Percentiles rank a stretch among this genome's conserved stretches.
These are phyloP conservation scores for Huso huso DNA, from an alignment of 2,797 vertebrate species.

Conservation along the genomic window DNA sequence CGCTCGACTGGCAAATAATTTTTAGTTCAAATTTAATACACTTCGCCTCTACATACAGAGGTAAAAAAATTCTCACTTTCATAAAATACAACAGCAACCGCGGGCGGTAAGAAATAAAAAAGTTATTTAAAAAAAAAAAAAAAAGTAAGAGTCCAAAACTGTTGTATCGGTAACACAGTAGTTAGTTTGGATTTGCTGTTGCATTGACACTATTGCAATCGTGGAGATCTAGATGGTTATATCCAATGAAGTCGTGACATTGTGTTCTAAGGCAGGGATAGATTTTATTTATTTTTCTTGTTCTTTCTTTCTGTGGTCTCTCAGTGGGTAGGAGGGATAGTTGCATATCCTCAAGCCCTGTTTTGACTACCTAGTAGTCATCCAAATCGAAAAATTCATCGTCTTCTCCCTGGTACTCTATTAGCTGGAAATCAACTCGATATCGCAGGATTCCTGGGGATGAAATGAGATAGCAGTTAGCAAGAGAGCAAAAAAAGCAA, in stretches of 20 bases:
- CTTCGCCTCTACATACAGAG: constrained; percentile 83
- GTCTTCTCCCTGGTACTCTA: constrained; percentile 97
- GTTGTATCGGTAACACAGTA: constrained; percentile 50
- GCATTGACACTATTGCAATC: constrained; percentile 71
- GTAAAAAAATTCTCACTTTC: constrained; percentile 89
- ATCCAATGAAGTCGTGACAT: constrained; percentile 51
- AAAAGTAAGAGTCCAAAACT: constrained; percentile 50
- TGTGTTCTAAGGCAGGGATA: constrained; percentile 73
- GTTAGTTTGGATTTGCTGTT: constrained; percentile 66
- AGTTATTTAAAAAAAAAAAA: constrained; percentile 40
- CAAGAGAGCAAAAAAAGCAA: background rate
- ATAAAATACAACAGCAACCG: constrained; percentile 99
- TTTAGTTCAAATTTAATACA: constrained; percentile 76
- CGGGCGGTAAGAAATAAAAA: constrained; percentile 88
- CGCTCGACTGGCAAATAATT: constrained; percentile 44
- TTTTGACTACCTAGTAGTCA: constrained; percentile 99
- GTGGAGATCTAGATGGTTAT: constrained; percentile 54
- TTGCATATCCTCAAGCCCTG: constrained; percentile 32
- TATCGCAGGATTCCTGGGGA: constrained; percentile 91
- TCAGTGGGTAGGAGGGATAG: constrained; percentile 68
- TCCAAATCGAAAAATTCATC: constrained; percentile 99
- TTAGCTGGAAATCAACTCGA: constrained; percentile 98
- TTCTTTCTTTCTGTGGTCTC: constrained; percentile 41
- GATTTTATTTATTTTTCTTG: constrained; percentile 67
- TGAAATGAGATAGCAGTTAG: background rate